A percentile compares a stretch with the other conserved stretches of the same genome.
Conservation (phyloP, 2,113 vertebrate genomes). For the Cryptoleucopteryx plumbea region DNA sequence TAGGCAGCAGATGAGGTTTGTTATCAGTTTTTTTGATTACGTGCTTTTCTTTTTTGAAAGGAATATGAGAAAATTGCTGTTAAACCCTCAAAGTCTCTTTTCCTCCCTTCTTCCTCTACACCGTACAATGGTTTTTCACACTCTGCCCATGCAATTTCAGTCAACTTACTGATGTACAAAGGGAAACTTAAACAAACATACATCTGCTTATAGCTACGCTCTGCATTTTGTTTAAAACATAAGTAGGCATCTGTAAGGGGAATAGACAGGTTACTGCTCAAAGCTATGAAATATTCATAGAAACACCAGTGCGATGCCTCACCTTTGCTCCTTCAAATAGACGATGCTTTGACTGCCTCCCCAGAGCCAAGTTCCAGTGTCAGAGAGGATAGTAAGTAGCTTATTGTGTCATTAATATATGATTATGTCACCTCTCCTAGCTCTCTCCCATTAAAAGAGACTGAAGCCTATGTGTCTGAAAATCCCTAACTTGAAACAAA, state of each 20-base stretch:
- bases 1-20: not conserved
- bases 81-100: not conserved
- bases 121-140: not conserved
- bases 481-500: not conserved
- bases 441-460: not conserved
- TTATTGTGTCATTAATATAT: constrained; percentile 13
- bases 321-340: constrained; percentile 31
- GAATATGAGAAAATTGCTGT: not conserved
- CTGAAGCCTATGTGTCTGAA: not conserved
- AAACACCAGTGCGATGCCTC: not conserved
- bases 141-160: not conserved
- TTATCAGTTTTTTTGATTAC: not conserved
- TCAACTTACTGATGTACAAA: not conserved
- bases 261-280: constrained; percentile 21
- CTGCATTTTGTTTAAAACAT: not conserved
- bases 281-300: constrained; percentile 60
- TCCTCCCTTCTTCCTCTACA: not conserved
- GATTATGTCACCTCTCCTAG: constrained; percentile 8
- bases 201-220: not conserved
- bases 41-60: not conserved
- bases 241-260: not conserved
- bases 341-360: not conserved
- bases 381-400: constrained; percentile 11
- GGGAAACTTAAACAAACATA: not conserved
- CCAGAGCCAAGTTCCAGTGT: not conserved